These are phyloP conservation scores for Pterostichus niger DNA, from an alignment of 2,888 invertebrate genomes.

Conservation along the genomic window DNA sequence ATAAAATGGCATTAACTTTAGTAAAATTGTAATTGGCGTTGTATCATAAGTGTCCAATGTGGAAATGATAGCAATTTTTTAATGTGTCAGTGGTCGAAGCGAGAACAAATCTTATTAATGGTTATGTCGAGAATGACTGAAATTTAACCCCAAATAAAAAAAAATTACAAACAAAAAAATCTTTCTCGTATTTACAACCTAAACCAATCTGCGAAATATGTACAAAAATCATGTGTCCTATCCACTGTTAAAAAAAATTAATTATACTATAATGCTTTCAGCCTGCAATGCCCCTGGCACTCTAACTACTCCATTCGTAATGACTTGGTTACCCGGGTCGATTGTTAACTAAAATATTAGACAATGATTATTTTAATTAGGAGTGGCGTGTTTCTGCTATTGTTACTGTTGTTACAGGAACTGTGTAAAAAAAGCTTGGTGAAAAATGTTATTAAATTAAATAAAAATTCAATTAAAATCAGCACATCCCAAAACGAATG, in stretches of 20 bases:
- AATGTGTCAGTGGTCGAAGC: too few species aligned
- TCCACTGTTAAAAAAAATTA: conserved; percentile 45
- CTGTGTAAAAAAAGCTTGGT: conserved; percentile 63
- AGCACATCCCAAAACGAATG: conserved; percentile 55
- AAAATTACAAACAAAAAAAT: too few species aligned
- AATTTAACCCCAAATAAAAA: too few species aligned
- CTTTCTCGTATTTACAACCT: too few species aligned
- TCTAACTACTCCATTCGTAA: conserved; percentile 55
- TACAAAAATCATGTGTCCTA: conserved; percentile 48
- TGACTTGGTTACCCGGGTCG: conserved; percentile 53
- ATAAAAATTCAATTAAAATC: conserved; percentile 47
- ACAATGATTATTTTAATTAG: conserved; percentile 62
- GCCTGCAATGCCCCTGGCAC: conserved; percentile 57
- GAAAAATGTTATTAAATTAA: conserved; percentile 63
- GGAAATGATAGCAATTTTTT: too few species aligned
- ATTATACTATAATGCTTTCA: conserved; percentile 51
- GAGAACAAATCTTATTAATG: too few species aligned
- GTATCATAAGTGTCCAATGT: too few species aligned
- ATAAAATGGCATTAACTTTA: too few species aligned
- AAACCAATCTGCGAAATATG: not conserved
- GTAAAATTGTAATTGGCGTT: too few species aligned
- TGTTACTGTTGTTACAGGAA: conserved; percentile 66
- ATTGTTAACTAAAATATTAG: conserved; percentile 65
- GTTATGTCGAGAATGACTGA: too few species aligned
- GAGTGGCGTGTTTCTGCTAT: conserved; percentile 34